Evolutionary conservation across 2,113 vertebrate genomes (phyloP), one percentile per base, ranked within the genome.

Genomic region (Apteryx mantelli): DNA sequence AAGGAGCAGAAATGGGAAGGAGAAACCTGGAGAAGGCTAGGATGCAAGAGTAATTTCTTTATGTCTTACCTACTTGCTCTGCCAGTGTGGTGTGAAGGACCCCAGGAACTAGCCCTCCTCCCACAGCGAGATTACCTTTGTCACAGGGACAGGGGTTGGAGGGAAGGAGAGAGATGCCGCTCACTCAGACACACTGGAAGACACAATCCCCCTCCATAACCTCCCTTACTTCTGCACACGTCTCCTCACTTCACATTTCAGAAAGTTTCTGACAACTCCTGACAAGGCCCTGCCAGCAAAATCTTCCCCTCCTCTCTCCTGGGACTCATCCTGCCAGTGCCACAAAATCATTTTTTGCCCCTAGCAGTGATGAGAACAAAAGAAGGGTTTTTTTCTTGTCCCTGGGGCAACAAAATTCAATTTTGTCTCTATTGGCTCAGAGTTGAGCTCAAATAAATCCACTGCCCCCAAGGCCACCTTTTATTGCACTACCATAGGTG

Each of bases 381-480:
- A 88, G 13, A 91, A 91, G 36, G 53, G 52, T 13, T 55, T 56
- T 80, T 88, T 60, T 95, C 82, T 93, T 94, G 91, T 90, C 90
- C 82, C 85, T 2, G 5, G 79, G 64, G 95, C 64, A 91, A 46
- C 38, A 90, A 93, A 97, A 96, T 97, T 94, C 96, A 97, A 97
- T 97, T 95, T 96, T 13, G 11, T 86, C 92, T 96, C 96, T 88
- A 93, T 86, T 97, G 85, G 90, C 40, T 95, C 63, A 55, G 76
- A 93, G 50, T 65, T 91, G 60, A 71, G 46, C 73, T 91, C 88
- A 93, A 84, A 95, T 95, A 96, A 96, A 95, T 90, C 82, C 80
- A 63, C 19, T 11, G 52, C 90, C 73, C 87, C 42, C 85, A 88
- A 95, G 76, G 91, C 60, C 76, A 88, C 44, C 46, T 83, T 75